Percentiles rank a stretch among this genome's conserved stretches.
These are phyloP conservation scores for Casuarius casuarius DNA, from an alignment of 2,113 vertebrate species.

Conservation along the genomic window DNA sequence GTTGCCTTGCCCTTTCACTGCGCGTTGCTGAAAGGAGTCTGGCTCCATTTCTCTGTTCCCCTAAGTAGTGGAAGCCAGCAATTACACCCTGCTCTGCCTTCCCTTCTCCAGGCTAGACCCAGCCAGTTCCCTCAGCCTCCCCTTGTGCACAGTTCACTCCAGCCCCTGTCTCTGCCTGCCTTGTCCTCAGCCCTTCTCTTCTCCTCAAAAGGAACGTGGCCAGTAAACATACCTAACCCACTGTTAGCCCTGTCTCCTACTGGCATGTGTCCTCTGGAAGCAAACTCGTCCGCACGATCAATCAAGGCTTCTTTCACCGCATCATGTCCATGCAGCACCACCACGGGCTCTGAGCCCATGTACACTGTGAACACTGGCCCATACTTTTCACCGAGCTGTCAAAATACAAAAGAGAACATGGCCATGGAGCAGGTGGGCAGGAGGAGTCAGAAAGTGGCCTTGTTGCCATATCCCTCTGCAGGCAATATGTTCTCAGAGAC, in stretches of 20 bases:
- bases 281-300: slow-evolving; percentile 58
- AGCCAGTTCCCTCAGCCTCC: neutral
- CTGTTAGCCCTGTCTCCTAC: slow-evolving; percentile 10
- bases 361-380: slow-evolving; percentile 74
- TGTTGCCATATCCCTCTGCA: neutral
- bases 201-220: neutral
- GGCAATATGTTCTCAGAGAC: neutral
- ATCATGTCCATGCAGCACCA: slow-evolving; percentile 67
- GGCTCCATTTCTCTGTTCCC: neutral
- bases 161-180: rapidly evolving
- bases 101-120: neutral
- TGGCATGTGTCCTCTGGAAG: slow-evolving; percentile 69
- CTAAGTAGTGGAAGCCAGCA: neutral
- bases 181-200: neutral
- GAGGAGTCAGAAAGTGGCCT: neutral
- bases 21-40: neutral
- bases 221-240: slow-evolving; percentile 61
- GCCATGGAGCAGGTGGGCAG: neutral
- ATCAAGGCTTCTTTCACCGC: slow-evolving; percentile 77
- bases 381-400: slow-evolving; percentile 65
- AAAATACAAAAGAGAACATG: neutral
- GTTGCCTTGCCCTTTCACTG: neutral
- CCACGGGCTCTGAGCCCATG: slow-evolving; percentile 57
- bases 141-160: rapidly evolving
- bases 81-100: neutral